Evolutionary conservation across 1,140 invertebrate species (phyloP).

Genomic region (Bombus waltoni): DNA sequence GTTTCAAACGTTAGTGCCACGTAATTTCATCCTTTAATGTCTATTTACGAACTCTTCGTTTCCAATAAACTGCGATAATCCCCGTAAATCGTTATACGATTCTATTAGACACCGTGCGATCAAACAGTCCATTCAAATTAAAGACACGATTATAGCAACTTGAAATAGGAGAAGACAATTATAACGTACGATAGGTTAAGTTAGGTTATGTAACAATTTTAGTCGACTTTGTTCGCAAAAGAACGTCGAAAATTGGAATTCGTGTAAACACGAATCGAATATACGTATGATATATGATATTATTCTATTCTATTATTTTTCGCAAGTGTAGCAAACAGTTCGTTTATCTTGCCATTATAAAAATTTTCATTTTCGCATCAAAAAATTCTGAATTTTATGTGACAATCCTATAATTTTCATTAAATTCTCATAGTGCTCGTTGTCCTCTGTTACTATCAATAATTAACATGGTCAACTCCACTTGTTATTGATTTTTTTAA

Average conservation of each 20-base stretch:
- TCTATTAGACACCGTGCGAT: background rate
- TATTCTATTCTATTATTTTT: background rate
- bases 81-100: background rate
- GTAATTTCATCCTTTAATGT: background rate
- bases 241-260: no score
- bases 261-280: no score
- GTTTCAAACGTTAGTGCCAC: background rate
- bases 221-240: background rate
- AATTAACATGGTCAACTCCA: background rate
- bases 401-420: background rate
- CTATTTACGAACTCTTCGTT: background rate
- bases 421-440: background rate
- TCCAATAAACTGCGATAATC: background rate
- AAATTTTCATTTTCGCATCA: background rate
- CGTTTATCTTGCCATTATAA: no score
- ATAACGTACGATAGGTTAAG: background rate
- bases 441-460: background rate
- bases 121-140: background rate
- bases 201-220: background rate
- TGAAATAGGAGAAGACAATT: background rate
- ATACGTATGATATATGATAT: no score
- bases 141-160: background rate
- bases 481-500: background rate
- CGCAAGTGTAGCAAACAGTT: background rate
- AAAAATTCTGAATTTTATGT: background rate